Base-by-base conservation (phyloP, 2,888 invertebrate species). In the Prosapia bicincta region DNA sequence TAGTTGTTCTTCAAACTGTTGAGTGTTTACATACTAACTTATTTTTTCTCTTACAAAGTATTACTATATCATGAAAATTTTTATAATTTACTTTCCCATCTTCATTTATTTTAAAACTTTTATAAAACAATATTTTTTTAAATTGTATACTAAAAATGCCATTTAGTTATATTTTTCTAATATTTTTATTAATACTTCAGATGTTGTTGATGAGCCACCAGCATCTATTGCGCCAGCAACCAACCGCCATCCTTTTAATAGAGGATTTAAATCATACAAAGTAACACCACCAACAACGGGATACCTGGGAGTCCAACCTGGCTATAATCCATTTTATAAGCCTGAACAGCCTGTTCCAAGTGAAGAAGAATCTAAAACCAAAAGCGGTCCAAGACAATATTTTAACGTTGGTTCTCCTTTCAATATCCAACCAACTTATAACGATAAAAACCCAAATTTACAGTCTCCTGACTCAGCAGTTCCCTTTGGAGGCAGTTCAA, bases 191-290 rank as follows among this genome's bases (percentile, higher is more conserved):
- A 30, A 30, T 30, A 30, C 9, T 30, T 30, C 30, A 54, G 54
- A 54, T 20, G 54, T 20, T 54, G 54, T 54, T 54, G 54, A 54
- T 20, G 54, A 54, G 20, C n/a, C 54, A 20, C 54, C 54, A 20
- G 10, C n/a, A 54, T 20, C 54, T 20, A 20, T 20, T 2, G 54
- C 20, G 3, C 1, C 20, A 5, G 3, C 54, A 3, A 54, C 1
- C 20, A 54, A 54, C 20, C 54, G 54, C n/a, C 20, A 54, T 54
- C 54, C 54, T 6, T 54, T 54, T 20, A 74, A 69, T 23, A 3
- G 69, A 20, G 74, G 74, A 65, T 74, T 74, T 28, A 74, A 74
- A 30, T 74, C 74, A 15, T 74, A 74, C 69, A 74, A 69, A 74
- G 74, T 74, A 7, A 68, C 25, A 0, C 69, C 74, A 28, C 74